Percentiles rank a stretch among this genome's conserved stretches.
These are phyloP conservation scores for Meiosimyza platycephala DNA, from an alignment of 2,888 invertebrate genomes.

Conservation along the genomic window DNA sequence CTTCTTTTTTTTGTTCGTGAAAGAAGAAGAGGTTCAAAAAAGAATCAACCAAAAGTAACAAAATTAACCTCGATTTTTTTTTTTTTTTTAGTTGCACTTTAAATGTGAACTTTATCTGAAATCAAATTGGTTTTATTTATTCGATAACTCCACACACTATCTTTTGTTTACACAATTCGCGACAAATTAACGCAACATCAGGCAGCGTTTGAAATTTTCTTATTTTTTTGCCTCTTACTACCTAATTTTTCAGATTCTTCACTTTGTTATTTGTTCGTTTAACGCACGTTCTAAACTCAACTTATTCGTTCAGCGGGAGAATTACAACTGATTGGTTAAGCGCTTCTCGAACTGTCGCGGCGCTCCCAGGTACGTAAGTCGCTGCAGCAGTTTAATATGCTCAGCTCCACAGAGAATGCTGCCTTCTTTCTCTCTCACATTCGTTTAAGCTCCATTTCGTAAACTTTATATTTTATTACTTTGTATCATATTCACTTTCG, in stretches of 20 bases:
- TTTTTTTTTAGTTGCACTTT: not conserved
- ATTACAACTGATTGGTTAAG: slow-evolving; percentile 10
- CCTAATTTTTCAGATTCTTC: not conserved
- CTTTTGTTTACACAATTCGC: not conserved
- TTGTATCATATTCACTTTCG: not conserved
- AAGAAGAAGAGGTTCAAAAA: not conserved
- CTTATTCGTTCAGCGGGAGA: slow-evolving; percentile 12
- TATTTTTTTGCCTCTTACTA: not conserved
- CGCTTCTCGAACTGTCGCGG: not conserved
- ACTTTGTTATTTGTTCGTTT: not conserved
- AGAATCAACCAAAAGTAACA: no score
- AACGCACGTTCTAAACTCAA: not conserved
- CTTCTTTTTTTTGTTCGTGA: not conserved
- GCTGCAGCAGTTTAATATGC: no score
- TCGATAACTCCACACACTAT: not conserved
- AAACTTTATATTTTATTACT: not conserved
- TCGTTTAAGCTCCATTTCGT: no score
- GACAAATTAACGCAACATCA: not conserved
- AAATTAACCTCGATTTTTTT: not conserved
- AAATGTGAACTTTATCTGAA: not conserved
- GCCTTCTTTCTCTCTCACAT: no score
- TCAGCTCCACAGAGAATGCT: no score
- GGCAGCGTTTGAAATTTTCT: not conserved
- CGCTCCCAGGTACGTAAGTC: not conserved
- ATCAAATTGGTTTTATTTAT: no score